phyloP scores from a whole-genome alignment of 2,888 invertebrate genomes.

The Flabesymbios commensalis region DNA sequence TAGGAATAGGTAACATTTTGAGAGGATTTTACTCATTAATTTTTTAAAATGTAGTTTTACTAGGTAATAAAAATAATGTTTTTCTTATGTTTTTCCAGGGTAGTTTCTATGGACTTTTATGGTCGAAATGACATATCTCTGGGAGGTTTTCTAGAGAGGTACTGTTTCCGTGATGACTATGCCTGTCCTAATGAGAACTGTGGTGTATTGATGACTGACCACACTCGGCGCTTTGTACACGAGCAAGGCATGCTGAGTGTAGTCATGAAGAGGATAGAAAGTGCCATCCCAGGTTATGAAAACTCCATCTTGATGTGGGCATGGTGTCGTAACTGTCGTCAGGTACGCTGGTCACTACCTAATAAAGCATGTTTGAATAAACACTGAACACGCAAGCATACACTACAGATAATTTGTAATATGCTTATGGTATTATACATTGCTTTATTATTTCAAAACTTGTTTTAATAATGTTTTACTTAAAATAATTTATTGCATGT shows the following conservation, averaged over 20 bases:
- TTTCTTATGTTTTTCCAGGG: constrained; percentile 68
- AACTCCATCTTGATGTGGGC: constrained; percentile 78
- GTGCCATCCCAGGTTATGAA: constrained; percentile 62
- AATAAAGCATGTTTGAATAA: no score
- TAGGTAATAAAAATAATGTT: no score
- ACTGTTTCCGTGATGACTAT: constrained; percentile 85
- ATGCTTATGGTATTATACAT: no score
- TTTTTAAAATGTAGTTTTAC: no score
- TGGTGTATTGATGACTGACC: constrained; percentile 82
- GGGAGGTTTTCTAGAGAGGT: constrained; percentile 89
- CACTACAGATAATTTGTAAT: no score
- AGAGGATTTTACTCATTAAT: no score
- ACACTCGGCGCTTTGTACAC: constrained; percentile 81
- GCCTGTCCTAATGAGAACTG: constrained; percentile 81
- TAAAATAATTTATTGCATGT: no score
- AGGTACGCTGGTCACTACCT: constrained; percentile 44
- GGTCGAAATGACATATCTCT: constrained; percentile 92
- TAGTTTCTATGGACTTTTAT: constrained; percentile 93
- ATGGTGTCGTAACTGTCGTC: constrained; percentile 72
- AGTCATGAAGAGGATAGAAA: constrained; percentile 65
- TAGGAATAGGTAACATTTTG: no score
- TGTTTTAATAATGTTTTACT: no score
- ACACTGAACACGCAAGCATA: no score
- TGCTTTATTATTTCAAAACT: no score
- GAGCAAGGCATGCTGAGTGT: constrained; percentile 75